phyloP scores from a whole-genome alignment of 2,888 invertebrate species.

The Perizoma affinitatum region DNA sequence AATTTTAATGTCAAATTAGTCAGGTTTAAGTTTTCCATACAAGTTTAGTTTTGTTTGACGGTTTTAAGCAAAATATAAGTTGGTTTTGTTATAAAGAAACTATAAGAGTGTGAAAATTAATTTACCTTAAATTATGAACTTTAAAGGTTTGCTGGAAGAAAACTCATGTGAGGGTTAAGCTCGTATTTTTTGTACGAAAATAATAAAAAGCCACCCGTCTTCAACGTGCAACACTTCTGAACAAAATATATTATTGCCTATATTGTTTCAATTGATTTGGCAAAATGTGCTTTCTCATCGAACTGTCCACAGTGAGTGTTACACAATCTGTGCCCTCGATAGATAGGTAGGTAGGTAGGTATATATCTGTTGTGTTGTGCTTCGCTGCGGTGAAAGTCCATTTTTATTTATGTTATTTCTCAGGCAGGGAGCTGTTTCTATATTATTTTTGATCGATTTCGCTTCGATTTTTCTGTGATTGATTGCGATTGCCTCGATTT shows the following conservation, averaged over 20 bases:
- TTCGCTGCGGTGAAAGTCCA: constrained; percentile 34
- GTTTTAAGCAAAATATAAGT: too few species aligned
- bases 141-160: too few species aligned
- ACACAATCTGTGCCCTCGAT: constrained; percentile 12
- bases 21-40: too few species aligned
- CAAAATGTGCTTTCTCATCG: constrained; percentile 4
- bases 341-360: not conserved
- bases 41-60: too few species aligned
- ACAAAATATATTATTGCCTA: constrained; percentile 8
- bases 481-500: constrained; percentile 21
- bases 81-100: too few species aligned
- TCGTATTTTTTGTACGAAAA: too few species aligned
- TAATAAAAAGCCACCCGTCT: too few species aligned
- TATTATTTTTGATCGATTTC: constrained; percentile 27
- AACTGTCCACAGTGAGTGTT: constrained; percentile 9
- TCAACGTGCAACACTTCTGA: not conserved
- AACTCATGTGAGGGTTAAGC: too few species aligned
- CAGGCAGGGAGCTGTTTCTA: constrained; percentile 29
- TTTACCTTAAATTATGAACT: too few species aligned
- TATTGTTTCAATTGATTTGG: constrained; percentile 12
- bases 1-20: too few species aligned
- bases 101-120: too few species aligned
- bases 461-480: constrained; percentile 25
- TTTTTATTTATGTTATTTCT: constrained; percentile 39
- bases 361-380: constrained; percentile 11